These are phyloP conservation scores for Chaetogeoica ovagalla DNA, from an alignment of 2,888 invertebrate species.

Conservation along the genomic window DNA sequence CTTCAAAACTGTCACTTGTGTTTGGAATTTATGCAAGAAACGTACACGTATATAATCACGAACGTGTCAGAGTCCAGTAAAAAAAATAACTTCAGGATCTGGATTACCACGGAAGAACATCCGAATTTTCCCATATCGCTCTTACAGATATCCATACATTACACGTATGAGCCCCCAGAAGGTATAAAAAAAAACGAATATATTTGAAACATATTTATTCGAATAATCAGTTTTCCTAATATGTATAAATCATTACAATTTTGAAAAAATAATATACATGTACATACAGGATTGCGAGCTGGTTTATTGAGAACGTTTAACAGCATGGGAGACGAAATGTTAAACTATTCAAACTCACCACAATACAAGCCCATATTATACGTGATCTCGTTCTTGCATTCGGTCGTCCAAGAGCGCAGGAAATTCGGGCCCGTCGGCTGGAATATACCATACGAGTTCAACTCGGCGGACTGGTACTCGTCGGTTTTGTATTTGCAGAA, in stretches of 20 bases:
- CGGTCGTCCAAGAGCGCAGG: conserved; percentile 90
- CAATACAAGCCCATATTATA: conserved; percentile 95
- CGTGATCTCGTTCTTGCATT: conserved; percentile 92
- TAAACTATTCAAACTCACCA: conserved; percentile 86
- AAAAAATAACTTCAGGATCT: conserved; percentile 77
- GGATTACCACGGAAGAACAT: conserved; percentile 95
- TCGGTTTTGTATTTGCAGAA: conserved; percentile 95
- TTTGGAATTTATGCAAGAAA: conserved; percentile 88
- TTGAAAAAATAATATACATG: not conserved
- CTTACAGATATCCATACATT: conserved; percentile 64
- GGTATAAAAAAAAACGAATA: conserved; percentile 61
- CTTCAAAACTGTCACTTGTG: conserved; percentile 95
- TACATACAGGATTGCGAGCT: conserved; percentile 72
- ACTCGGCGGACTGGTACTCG: conserved; percentile 93
- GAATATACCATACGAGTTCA: conserved; percentile 97
- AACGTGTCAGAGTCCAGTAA: conserved; percentile 79
- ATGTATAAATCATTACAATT: too few relatives aligned
- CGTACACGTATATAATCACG: conserved; percentile 80
- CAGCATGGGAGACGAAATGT: conserved; percentile 82
- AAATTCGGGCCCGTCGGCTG: conserved; percentile 96
- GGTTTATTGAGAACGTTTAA: conserved; percentile 94
- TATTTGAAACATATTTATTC: too few relatives aligned
- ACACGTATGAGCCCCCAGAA: conserved; percentile 96
- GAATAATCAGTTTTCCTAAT: too few relatives aligned
- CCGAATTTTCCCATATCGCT: conserved; percentile 87